Evolutionary conservation across 2,797 vertebrate genomes (phyloP), one percentile per base, ranked within the genome.

Genomic region (Luscinia megarhynchos): DNA sequence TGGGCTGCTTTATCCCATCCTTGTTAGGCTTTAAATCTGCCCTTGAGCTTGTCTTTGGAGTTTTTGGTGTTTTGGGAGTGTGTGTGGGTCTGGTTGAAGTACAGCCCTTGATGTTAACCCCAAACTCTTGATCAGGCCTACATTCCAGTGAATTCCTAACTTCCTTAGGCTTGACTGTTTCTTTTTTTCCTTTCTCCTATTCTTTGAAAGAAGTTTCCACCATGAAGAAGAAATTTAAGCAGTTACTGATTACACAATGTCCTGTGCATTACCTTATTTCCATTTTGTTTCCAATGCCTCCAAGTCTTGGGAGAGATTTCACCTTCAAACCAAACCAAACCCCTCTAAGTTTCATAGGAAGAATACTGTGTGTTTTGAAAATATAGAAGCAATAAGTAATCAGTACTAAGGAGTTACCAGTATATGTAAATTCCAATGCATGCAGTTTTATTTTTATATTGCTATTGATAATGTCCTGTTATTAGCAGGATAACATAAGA

Each of bases 171-270:
- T 75, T 84, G 29, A 23, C 14, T 84, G 3, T 73, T 83, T 55
- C 32, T 8, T 72, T 63, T 9, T 40, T 41, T 58, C 5, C 20
- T 66, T 2, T 54, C 26, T 81, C 21, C 19, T 18, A 22, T 48
- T 89, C 4, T 70, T 94, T 86, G 92, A 95, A 89, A 92, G 75
- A 84, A 66, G n/a, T 90, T 43, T 86, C 64, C 53, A 4, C 67
- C 40, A 41, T 62, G 48, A 81, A 89, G 78, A 81, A 74, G 77
- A 45, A 45, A 72, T 84, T 24, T 62, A 90, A 75, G 46, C 90
- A 34, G 34, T 13, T 86, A 89, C 45, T 67, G 57, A 69, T 78
- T 82, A 53, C 74, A 74, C 6, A 10, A 9, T 76, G 57, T 51
- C 46, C 11, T 3, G 17, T 78, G 36, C 17, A 41, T 81, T 94